Percentiles rank a stretch among this genome's conserved stretches.
Evolutionary conservation across 2,797 vertebrate genomes (phyloP).

Genomic region (Notoglanidium macrostoma): DNA sequence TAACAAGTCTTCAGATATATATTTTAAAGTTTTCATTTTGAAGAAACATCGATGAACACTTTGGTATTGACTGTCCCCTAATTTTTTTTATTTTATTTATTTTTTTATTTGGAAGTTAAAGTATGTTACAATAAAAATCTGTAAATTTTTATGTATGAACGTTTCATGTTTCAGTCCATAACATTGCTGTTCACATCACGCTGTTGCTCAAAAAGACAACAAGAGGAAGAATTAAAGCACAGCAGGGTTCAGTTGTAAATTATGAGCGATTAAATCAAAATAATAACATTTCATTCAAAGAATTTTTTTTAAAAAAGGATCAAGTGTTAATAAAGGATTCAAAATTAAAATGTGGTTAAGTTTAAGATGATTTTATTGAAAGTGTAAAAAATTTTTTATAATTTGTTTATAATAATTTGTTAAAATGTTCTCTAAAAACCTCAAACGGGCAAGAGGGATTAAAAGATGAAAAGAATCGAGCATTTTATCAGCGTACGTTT

Average conservation of each 20-base stretch:
- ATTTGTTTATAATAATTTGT: not conserved
- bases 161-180: not conserved
- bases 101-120: conserved; percentile 46
- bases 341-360: not conserved
- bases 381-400: not conserved
- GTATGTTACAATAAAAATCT: conserved; percentile 56
- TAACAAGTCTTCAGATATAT: conserved; percentile 49
- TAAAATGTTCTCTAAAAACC: not conserved
- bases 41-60: conserved; percentile 50
- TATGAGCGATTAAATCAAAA: not conserved
- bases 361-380: not conserved
- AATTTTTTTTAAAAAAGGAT: not conserved
- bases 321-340: not conserved
- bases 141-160: conserved; percentile 37
- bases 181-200: not conserved
- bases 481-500: not conserved
- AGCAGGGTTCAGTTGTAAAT: not conserved
- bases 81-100: conserved; percentile 10
- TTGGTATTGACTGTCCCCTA: conserved; percentile 51
- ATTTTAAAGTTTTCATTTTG: conserved; percentile 46
- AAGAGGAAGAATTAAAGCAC: not conserved
- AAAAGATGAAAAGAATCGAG: not conserved
- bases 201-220: not conserved
- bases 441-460: not conserved
- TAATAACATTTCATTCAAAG: not conserved